Conservation (phyloP, 2,888 invertebrate species). For the Pseudeuparius sepicola region DNA sequence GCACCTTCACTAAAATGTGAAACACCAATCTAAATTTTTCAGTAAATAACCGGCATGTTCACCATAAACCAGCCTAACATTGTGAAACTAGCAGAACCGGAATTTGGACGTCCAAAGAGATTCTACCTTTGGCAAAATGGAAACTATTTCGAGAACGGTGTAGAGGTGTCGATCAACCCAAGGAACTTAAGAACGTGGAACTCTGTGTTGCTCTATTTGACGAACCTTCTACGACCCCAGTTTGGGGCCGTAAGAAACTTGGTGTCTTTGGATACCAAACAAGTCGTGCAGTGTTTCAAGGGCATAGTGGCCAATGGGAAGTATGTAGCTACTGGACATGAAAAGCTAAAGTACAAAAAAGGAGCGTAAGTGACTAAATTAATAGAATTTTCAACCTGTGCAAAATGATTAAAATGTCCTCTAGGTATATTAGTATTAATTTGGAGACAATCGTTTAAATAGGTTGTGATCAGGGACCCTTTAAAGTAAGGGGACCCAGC, state of each 20-base stretch:
- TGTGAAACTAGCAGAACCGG: conserved; percentile 9
- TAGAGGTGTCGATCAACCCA: conserved; percentile 10
- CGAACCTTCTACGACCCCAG: conserved; percentile 6
- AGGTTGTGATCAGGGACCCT: no score
- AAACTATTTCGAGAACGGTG: conserved; percentile 11
- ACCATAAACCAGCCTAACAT: conserved; percentile 2
- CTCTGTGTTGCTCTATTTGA: conserved; percentile 11
- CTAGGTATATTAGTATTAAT: no score
- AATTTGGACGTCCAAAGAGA: conserved; percentile 15
- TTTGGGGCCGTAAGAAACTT: conserved; percentile 16
- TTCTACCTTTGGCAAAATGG: conserved; percentile 16
- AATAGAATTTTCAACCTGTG: no score
- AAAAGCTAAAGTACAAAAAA: conserved; percentile 12
- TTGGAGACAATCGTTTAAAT: no score
- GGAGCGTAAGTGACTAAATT: conserved; percentile 16
- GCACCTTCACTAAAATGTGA: no score
- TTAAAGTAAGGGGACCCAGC: no score
- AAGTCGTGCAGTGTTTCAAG: conserved; percentile 11
- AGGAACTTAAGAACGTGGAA: conserved; percentile 14
- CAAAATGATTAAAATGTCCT: no score
- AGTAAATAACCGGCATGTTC: no score
- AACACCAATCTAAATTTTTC: no score
- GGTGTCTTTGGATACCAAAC: conserved; percentile 12
- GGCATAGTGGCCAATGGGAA: conserved; percentile 11
- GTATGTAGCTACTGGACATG: conserved; percentile 16